These are phyloP conservation scores for Spinus pinus DNA, from an alignment of 2,797 vertebrate genomes.

Conservation along the genomic window DNA sequence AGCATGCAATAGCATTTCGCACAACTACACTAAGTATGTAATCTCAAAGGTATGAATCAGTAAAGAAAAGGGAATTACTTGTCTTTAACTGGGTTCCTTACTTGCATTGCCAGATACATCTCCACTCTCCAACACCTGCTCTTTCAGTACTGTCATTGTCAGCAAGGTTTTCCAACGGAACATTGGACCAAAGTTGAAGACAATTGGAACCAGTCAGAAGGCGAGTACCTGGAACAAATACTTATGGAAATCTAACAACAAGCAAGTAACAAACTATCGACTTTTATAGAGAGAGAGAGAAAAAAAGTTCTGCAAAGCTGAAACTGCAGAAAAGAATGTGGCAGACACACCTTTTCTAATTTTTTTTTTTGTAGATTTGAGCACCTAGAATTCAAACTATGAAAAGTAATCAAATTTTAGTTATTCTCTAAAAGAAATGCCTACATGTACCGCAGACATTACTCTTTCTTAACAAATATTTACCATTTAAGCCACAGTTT, in stretches of 20 bases:
- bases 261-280: not conserved
- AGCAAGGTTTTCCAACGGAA: constrained; percentile 48
- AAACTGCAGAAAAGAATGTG: not conserved
- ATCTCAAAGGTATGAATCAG: not conserved
- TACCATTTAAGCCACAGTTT: not conserved
- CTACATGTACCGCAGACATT: not conserved
- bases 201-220: constrained; percentile 89
- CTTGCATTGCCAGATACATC: constrained; percentile 94
- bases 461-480: not conserved
- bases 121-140: constrained; percentile 80
- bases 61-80: not conserved
- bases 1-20: not conserved
- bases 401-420: not conserved
- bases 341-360: fast-evolving
- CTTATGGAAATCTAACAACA: not conserved
- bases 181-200: constrained; percentile 91
- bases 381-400: not conserved
- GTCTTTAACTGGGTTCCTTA: constrained; percentile 71
- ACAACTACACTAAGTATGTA: not conserved
- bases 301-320: not conserved
- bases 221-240: constrained; percentile 76
- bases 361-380: not conserved
- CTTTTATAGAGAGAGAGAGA: not conserved
- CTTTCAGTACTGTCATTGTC: constrained; percentile 70
- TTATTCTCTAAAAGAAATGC: not conserved